Evolutionary conservation across 2,888 invertebrate species (phyloP).

Genomic region (Zele albiditarsus): DNA sequence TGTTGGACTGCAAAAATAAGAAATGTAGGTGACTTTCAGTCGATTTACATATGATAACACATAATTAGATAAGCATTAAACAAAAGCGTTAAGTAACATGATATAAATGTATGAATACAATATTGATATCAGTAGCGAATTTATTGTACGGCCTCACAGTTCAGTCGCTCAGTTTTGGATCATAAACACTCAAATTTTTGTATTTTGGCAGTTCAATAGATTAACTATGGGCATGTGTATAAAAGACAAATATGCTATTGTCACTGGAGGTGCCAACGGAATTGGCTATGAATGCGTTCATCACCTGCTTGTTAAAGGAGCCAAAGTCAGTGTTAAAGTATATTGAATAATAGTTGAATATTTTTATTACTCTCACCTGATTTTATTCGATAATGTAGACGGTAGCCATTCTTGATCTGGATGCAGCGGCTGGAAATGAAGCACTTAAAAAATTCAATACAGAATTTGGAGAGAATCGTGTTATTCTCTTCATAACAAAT

Average conservation of each 20-base stretch:
- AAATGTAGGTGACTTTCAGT: too few species aligned
- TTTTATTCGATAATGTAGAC: conserved; percentile 46
- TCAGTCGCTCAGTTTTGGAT: background rate
- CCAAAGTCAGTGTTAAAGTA: too few species aligned
- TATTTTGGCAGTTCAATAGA: background rate
- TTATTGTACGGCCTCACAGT: background rate
- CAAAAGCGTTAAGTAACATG: too few species aligned
- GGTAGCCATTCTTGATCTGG: conserved; percentile 70
- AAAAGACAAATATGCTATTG: background rate
- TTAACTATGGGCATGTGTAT: background rate
- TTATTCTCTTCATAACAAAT: conserved; percentile 73
- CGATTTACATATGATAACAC: too few species aligned
- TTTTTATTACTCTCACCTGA: background rate
- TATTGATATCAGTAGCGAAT: too few species aligned
- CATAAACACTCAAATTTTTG: background rate
- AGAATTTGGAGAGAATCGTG: conserved; percentile 71
- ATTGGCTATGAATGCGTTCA: background rate
- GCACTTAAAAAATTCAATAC: conserved; percentile 71
- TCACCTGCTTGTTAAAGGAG: too few species aligned
- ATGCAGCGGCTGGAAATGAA: conserved; percentile 69
- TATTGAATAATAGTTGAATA: background rate
- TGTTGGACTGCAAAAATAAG: too few species aligned
- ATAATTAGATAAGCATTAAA: too few species aligned
- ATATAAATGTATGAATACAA: too few species aligned
- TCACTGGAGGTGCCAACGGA: background rate